Percentiles rank a stretch among this genome's conserved stretches.
phyloP scores from a whole-genome alignment of 2,113 vertebrate species.

The Heloderma charlesbogerti region DNA sequence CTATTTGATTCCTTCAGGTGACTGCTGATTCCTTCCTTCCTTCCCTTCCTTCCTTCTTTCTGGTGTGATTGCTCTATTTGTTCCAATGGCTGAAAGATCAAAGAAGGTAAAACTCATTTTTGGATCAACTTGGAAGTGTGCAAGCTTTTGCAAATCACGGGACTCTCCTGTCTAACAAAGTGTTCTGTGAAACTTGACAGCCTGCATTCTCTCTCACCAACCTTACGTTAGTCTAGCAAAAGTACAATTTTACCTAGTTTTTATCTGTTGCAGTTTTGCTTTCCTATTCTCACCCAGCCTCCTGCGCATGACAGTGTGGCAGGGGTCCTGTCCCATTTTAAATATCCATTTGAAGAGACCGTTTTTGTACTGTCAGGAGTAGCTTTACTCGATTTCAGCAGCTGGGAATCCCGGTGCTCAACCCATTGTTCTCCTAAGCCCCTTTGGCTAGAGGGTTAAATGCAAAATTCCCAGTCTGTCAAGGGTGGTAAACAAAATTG shows the following conservation, averaged over 20 bases:
- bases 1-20: background rate
- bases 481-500: conserved; percentile 18
- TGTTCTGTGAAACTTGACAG: background rate
- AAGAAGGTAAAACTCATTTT: background rate
- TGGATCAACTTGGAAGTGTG: background rate
- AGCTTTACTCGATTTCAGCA: conserved; percentile 61
- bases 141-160: background rate
- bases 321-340: background rate
- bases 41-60: background rate
- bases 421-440: conserved; percentile 56
- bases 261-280: too few relatives aligned
- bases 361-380: conserved; percentile 62
- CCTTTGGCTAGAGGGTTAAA: background rate
- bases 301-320: background rate
- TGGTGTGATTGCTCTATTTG: background rate
- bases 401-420: conserved; percentile 62
- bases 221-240: background rate
- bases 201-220: too few relatives aligned
- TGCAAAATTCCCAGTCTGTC: conserved; percentile 15
- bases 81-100: background rate
- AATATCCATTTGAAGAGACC: conserved; percentile 34
- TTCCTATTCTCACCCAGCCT: background rate
- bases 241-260: background rate
- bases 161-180: background rate
- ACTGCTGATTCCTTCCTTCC: background rate